Conservation (phyloP, 1,140 invertebrate species). For the Galleria mellonella region DNA sequence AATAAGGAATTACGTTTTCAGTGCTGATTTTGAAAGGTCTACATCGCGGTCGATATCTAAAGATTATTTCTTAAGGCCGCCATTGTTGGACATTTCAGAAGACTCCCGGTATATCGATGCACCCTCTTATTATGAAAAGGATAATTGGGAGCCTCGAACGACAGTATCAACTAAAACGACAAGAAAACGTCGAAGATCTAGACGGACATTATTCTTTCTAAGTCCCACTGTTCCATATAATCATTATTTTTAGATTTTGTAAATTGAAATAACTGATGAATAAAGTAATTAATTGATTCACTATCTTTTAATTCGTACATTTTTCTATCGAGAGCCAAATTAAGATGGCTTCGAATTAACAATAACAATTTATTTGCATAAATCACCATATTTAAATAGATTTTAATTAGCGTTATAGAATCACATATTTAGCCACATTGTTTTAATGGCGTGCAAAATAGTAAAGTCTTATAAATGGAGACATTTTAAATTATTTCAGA, state of each 20-base stretch:
- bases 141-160: constrained; percentile 8
- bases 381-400: no score
- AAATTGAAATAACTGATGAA: constrained; percentile 5
- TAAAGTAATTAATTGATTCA: constrained; percentile 7
- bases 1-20: constrained; percentile 29
- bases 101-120: not conserved
- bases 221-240: constrained; percentile 53
- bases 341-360: no score
- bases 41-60: not conserved
- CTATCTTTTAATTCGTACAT: no score
- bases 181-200: constrained; percentile 8
- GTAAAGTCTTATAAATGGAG: no score
- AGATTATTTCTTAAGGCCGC: not conserved
- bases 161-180: not conserved
- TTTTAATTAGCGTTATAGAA: no score
- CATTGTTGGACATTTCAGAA: not conserved
- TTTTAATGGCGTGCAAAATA: no score
- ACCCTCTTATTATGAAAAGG: not conserved
- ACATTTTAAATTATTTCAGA: no score
- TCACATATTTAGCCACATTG: no score
- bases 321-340: no score
- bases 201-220: constrained; percentile 53
- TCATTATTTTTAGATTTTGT: constrained; percentile 33
- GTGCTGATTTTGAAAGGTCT: constrained; percentile 6
- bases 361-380: no score